Evolutionary conservation across 2,797 vertebrate genomes (phyloP).

Genomic region (Mus spretus): DNA sequence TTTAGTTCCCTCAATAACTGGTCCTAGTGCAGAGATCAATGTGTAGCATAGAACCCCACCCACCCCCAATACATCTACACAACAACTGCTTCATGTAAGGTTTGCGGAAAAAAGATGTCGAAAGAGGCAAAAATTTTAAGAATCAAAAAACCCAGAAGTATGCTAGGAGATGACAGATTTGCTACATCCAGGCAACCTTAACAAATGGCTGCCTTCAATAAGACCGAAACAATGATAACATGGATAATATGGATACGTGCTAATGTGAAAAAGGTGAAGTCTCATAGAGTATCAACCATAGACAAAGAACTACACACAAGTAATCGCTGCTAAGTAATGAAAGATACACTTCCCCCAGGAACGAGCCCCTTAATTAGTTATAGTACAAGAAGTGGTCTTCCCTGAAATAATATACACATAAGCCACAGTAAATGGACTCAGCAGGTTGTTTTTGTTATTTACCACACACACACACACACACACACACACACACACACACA

Average conservation of each 20-base stretch:
- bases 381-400: too few relatives aligned
- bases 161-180: not conserved
- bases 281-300: not conserved
- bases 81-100: not conserved
- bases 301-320: not conserved
- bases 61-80: not conserved
- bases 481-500: slow-evolving; percentile 15
- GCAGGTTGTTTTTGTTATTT: not conserved
- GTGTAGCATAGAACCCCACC: too few relatives aligned
- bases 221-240: not conserved
- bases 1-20: too few relatives aligned
- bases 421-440: not conserved
- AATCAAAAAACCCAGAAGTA: not conserved
- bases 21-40: not conserved
- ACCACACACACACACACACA: slow-evolving; percentile 17
- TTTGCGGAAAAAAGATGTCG: not conserved
- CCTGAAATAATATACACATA: not conserved
- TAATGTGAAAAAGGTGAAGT: not conserved
- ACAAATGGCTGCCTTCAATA: not conserved
- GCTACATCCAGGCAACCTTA: not conserved
- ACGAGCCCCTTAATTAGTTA: not conserved
- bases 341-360: too few relatives aligned
- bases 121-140: not conserved
- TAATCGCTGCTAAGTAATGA: not conserved
- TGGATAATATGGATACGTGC: not conserved